Evolutionary conservation across 2,888 invertebrate species (phyloP).

Genomic region (Lydus trimaculatus): DNA sequence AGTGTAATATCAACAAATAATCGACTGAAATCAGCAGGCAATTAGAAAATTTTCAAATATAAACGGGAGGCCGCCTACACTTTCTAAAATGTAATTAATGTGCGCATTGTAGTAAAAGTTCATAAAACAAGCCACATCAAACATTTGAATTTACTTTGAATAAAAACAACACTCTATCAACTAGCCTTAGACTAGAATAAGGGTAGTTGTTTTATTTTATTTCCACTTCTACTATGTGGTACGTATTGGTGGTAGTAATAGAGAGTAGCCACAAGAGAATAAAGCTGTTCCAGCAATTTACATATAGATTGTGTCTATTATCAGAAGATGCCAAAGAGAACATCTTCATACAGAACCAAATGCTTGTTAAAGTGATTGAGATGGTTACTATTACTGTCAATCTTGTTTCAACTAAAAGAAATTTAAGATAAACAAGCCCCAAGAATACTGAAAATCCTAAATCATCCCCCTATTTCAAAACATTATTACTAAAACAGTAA

Average conservation of each 20-base stretch:
- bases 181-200: background rate
- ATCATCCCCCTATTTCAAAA: constrained; percentile 1
- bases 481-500: background rate
- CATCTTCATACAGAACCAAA: constrained; percentile 23
- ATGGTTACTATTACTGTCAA: constrained; percentile 26
- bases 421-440: no score
- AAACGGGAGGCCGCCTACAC: constrained; percentile 29
- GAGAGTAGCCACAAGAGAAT: constrained; percentile 34
- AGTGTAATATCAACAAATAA: no score
- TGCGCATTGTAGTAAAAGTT: constrained; percentile 40
- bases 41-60: background rate
- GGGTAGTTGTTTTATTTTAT: background rate
- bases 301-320: constrained; percentile 52
- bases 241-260: constrained; percentile 27
- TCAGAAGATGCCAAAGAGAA: constrained; percentile 47
- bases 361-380: constrained; percentile 29
- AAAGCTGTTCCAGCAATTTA: constrained; percentile 42
- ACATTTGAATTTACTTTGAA: constrained; percentile 45
- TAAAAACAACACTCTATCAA: constrained; percentile 36
- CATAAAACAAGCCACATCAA: constrained; percentile 47
- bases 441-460: constrained; percentile 22
- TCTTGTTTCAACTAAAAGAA: constrained; percentile 14
- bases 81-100: constrained; percentile 41
- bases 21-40: background rate
- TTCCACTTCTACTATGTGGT: background rate